These are phyloP conservation scores for Plagiodera versicolora DNA, from an alignment of 2,888 invertebrate genomes.

Conservation along the genomic window DNA sequence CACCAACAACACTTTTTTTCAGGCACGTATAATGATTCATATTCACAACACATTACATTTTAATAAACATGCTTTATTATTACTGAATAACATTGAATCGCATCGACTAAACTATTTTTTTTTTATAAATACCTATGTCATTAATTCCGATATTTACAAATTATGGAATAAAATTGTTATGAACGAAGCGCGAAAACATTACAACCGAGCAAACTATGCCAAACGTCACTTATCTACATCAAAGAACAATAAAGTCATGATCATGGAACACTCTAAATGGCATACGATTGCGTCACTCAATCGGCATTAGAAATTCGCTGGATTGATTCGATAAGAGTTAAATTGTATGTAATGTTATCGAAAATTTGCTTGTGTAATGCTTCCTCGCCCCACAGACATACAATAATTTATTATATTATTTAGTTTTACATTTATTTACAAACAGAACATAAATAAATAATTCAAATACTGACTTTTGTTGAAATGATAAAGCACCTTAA, in stretches of 20 bases:
- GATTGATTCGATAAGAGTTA: too few species aligned
- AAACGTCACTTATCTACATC: too few species aligned
- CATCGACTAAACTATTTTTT: neutral
- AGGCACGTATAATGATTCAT: too few species aligned
- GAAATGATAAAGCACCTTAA: conserved; percentile 6
- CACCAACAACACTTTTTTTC: too few species aligned
- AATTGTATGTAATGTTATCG: too few species aligned
- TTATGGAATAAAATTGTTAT: neutral
- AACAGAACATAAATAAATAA: conserved; percentile 32
- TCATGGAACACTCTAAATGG: too few species aligned
- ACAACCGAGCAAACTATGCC: neutral
- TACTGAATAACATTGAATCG: neutral
- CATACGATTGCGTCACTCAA: too few species aligned
- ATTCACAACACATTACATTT: neutral
- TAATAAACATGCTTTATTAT: neutral
- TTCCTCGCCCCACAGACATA: neutral
- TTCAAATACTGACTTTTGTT: conserved; percentile 26
- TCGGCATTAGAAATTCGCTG: too few species aligned
- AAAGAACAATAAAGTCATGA: too few species aligned
- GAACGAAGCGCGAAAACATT: neutral
- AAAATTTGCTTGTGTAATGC: neutral
- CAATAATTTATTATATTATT: conserved; percentile 1
- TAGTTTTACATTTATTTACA: conserved; percentile 23
- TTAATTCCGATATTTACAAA: neutral
- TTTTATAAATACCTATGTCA: neutral